Percentiles rank a stretch among this genome's conserved stretches.
Evolutionary conservation across 2,797 vertebrate species (phyloP).

Genomic region (Ataeniobius toweri): DNA sequence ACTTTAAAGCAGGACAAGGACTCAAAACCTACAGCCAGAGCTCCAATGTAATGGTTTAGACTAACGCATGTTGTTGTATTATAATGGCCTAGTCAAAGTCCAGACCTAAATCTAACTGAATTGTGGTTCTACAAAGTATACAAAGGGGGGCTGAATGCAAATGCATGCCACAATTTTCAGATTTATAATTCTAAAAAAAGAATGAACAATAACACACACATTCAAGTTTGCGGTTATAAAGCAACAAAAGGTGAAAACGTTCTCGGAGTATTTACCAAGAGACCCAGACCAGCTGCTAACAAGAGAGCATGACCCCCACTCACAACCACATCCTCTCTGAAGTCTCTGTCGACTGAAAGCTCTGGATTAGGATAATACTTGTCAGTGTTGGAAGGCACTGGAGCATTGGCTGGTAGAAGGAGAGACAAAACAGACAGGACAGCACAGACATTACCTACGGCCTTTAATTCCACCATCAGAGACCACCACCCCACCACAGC

Average conservation of each 20-base stretch:
- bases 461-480: slow-evolving; percentile 71
- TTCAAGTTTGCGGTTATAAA: not conserved
- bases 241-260: not conserved
- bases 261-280: slow-evolving; percentile 26
- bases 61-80: not conserved
- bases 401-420: slow-evolving; percentile 80
- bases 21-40: not conserved
- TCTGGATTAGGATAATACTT: slow-evolving; percentile 81
- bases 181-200: not conserved
- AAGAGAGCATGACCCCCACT: slow-evolving; percentile 55
- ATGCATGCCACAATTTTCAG: not conserved
- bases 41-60: not conserved
- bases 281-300: slow-evolving; percentile 56
- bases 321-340: slow-evolving; percentile 59
- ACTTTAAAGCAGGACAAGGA: not conserved
- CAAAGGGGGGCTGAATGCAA: not conserved
- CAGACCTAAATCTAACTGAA: not conserved
- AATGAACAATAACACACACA: not conserved
- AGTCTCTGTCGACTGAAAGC: slow-evolving; percentile 72
- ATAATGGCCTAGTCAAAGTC: not conserved
- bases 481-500: slow-evolving; percentile 66
- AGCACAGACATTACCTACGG: slow-evolving; percentile 74
- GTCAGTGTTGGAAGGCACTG: slow-evolving; percentile 84
- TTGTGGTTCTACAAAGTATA: not conserved
- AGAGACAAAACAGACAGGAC: slow-evolving; percentile 69